Evolutionary conservation across 2,797 vertebrate species (phyloP).

Genomic region (Psittacula echo): DNA sequence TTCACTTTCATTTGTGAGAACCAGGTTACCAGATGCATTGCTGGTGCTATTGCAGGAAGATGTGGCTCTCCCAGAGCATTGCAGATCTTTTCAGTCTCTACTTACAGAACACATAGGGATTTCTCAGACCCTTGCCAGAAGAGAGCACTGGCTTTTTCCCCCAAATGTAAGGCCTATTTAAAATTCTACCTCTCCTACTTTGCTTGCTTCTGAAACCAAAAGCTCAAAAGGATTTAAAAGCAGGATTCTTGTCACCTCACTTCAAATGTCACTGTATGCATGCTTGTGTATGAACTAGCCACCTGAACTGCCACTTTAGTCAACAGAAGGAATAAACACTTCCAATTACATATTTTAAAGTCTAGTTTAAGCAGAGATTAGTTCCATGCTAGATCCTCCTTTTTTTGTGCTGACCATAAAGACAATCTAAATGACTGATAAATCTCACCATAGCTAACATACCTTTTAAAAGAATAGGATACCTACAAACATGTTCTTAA

Average conservation of each 20-base stretch:
- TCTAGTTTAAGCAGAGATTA: background rate
- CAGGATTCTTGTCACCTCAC: background rate
- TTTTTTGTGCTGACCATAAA: background rate
- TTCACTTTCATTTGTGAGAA: background rate
- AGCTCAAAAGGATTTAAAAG: background rate
- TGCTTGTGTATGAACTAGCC: background rate
- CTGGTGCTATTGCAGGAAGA: background rate
- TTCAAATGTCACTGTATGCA: background rate
- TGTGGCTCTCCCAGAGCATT: background rate
- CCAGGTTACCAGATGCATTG: background rate
- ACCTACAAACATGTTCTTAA: background rate
- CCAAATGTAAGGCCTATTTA: background rate
- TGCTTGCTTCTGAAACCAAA: background rate
- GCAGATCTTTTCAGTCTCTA: background rate
- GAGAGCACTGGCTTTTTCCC: background rate
- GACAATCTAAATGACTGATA: background rate
- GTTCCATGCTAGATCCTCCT: background rate
- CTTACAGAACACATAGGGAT: background rate
- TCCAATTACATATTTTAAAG: background rate
- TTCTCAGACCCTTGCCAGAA: background rate
- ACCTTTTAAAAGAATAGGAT: background rate
- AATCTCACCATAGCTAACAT: background rate
- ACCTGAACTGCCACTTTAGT: background rate
- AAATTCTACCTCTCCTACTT: background rate
- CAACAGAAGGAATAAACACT: background rate